phyloP scores from a whole-genome alignment of 2,888 invertebrate species.

The Kryphioiulus occultus region DNA sequence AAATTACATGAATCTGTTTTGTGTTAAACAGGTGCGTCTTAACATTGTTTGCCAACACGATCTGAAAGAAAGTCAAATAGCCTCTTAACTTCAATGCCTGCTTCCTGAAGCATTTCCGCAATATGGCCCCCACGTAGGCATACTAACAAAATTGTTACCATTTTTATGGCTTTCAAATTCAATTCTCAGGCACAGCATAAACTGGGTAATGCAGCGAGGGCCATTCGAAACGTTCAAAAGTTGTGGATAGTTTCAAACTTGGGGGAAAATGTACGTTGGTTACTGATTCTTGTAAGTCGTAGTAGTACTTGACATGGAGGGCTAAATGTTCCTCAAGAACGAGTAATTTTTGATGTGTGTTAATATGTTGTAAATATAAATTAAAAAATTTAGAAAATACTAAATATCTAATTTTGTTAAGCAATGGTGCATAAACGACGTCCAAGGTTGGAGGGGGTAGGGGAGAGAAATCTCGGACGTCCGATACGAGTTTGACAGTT shows the following conservation, averaged over 20 bases:
- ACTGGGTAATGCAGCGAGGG: background rate
- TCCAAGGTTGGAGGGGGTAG: too few species aligned
- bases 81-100: background rate
- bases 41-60: conserved; percentile 38
- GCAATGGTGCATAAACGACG: too few species aligned
- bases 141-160: background rate
- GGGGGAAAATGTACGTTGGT: too few species aligned
- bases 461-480: too few species aligned
- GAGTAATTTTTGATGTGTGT: too few species aligned
- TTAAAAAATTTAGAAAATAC: too few species aligned
- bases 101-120: conserved; percentile 29
- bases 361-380: too few species aligned
- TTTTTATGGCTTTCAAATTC: conserved; percentile 13
- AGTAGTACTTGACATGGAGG: too few species aligned
- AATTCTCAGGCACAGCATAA: background rate
- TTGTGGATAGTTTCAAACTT: background rate
- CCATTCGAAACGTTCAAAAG: background rate
- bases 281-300: too few species aligned
- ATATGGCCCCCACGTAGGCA: background rate
- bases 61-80: conserved; percentile 30
- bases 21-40: conserved; percentile 38
- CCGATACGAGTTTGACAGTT: too few species aligned
- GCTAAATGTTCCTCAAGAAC: too few species aligned
- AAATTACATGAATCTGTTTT: conserved; percentile 36
- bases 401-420: too few species aligned